phyloP scores from a whole-genome alignment of 2,797 vertebrate species.

The Pseudomugil gertrudae region DNA sequence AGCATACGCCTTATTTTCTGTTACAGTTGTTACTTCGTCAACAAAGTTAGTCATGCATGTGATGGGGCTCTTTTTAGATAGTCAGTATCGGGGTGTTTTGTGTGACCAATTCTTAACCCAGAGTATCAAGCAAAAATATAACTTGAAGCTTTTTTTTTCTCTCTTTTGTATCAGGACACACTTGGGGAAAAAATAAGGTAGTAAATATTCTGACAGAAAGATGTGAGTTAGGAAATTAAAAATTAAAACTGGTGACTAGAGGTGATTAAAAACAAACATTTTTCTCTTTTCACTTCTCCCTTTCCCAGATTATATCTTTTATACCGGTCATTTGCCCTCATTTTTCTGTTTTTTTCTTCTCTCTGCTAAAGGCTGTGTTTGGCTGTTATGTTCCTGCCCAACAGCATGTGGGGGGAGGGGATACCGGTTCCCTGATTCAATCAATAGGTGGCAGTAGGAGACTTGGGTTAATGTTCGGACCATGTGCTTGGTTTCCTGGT shows the following conservation, averaged over 20 bases:
- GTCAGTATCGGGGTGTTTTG: too few species aligned
- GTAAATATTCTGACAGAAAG: not conserved
- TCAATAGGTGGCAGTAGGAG: conserved; percentile 80
- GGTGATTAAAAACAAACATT: not conserved
- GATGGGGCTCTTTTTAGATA: too few species aligned
- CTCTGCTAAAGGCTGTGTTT: conserved; percentile 20
- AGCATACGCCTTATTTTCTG: too few species aligned
- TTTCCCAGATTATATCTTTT: conserved; percentile 9
- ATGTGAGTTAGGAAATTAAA: not conserved
- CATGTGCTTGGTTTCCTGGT: conserved; percentile 57
- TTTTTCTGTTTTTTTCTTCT: conserved; percentile 4
- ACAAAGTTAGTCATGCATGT: too few species aligned
- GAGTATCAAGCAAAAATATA: not conserved
- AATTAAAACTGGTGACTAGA: not conserved
- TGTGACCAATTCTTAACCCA: not conserved
- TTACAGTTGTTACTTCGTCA: too few species aligned
- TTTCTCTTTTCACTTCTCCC: not conserved
- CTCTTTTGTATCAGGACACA: too few species aligned
- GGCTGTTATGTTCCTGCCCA: conserved; percentile 30
- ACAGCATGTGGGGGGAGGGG: conserved; percentile 62
- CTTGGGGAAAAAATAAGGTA: not conserved
- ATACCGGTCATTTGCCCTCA: not conserved
- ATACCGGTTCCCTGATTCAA: conserved; percentile 23
- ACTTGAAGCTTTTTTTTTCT: not conserved
- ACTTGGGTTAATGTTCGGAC: conserved; percentile 49